Conservation (phyloP, 2,888 invertebrate genomes). For the Timema cristinae region DNA sequence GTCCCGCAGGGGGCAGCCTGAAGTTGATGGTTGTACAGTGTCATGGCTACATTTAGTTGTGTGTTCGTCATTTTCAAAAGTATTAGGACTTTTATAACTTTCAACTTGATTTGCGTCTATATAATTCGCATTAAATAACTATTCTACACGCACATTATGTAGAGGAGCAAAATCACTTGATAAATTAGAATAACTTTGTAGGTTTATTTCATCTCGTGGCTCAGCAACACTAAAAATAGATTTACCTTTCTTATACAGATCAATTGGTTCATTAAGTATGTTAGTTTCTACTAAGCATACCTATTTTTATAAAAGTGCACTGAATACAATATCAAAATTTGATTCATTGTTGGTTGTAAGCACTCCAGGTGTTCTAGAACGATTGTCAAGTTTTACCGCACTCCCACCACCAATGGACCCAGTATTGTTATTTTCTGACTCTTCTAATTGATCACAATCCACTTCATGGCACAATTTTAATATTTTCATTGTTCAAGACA, state of each 20-base stretch:
- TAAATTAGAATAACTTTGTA: too few species aligned
- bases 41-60: too few species aligned
- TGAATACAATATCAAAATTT: slow-evolving; percentile 3
- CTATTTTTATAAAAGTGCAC: not conserved
- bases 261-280: not conserved
- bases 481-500: not conserved
- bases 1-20: too few species aligned
- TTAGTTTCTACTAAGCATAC: not conserved
- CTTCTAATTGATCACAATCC: not conserved
- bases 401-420: not conserved
- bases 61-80: not conserved
- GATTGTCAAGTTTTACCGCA: not conserved
- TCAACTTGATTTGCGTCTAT: not conserved
- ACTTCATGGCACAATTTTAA: not conserved
- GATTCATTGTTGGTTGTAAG: not conserved
- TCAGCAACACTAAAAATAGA: too few species aligned
- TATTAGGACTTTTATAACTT: not conserved
- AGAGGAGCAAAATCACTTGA: too few species aligned
- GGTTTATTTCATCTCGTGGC: too few species aligned
- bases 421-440: not conserved
- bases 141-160: not conserved
- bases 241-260: too few species aligned
- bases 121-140: not conserved
- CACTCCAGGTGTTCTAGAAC: not conserved
- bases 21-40: not conserved